Percentiles rank a stretch among this genome's conserved stretches.
Conservation (phyloP, 2,113 vertebrate species). For the Carettochelys insculpta region DNA sequence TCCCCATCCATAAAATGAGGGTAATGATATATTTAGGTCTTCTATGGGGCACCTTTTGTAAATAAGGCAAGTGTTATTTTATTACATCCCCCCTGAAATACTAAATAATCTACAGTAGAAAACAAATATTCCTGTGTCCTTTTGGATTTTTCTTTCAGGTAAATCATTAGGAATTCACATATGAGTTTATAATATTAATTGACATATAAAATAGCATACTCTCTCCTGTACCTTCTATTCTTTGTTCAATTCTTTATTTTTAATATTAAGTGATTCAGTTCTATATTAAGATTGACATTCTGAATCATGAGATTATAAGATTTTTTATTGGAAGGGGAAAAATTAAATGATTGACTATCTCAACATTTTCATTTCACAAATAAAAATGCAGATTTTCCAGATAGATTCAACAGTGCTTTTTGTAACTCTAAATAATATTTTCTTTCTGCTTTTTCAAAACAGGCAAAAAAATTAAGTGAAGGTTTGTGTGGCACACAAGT, state of each 20-base stretch:
- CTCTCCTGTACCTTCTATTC: not conserved
- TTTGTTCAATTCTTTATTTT: constrained; percentile 36
- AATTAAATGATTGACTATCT: constrained; percentile 70
- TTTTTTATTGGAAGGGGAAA: constrained; percentile 66
- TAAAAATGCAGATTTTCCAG: constrained; percentile 69
- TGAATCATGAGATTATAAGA: constrained; percentile 53
- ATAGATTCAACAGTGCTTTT: constrained; percentile 66
- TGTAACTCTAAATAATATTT: constrained; percentile 71
- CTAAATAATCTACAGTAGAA: not conserved
- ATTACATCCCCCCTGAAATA: not conserved
- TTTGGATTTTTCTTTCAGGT: constrained; percentile 26
- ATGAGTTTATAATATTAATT: constrained; percentile 14
- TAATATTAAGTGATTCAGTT: constrained; percentile 56
- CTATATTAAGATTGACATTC: constrained; percentile 72
- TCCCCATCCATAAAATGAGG: not conserved
- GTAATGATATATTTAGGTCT: not conserved
- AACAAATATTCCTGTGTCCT: not conserved
- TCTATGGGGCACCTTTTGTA: not conserved
- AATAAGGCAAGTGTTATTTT: not conserved
- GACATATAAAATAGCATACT: not conserved
- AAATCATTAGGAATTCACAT: constrained; percentile 16
- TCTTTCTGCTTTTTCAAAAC: constrained; percentile 72
- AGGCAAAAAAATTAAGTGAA: constrained; percentile 71
- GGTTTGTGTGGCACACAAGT: constrained; percentile 70
- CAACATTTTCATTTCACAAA: constrained; percentile 72